Evolutionary conservation across 2,888 invertebrate genomes (phyloP), one percentile per base, ranked within the genome.

Genomic region (Euspilapteryx auroguttella): DNA sequence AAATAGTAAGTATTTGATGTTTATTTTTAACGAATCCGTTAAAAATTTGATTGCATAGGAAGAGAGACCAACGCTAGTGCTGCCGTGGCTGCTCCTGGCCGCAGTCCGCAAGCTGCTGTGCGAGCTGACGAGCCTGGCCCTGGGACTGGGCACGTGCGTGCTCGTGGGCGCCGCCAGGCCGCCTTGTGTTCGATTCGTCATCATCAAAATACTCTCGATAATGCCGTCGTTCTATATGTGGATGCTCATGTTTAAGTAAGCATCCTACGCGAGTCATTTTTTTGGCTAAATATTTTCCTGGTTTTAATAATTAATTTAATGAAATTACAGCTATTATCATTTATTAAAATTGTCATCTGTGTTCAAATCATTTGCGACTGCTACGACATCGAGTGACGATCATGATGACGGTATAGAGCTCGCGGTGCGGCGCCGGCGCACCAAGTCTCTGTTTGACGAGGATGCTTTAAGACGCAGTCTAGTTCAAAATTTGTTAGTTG

Each of bases 11-110:
- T 29, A 12, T 11, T 30, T 22, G n/a, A n/a, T n/a, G n/a, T n/a
- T n/a, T n/a, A n/a, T n/a, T n/a, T n/a, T n/a, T n/a, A n/a, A n/a
- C n/a, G n/a, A n/a, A n/a, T n/a, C n/a, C n/a, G n/a, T n/a, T n/a
- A n/a, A n/a, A n/a, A n/a, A n/a, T n/a, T n/a, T n/a, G n/a, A n/a
- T n/a, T n/a, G 32, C 27, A 6, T 32, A 79, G 79, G 79, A 77
- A 42, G 78, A 79, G 34, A 62, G 77, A 12, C 75, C 78, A 1
- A 51, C 55, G 1, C 40, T 80, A 23, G 58, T 79, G 3, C 42
- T 79, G 1, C 80, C 80, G 0, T 80, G 80, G 80, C 48, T 80
- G 1, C 42, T 73, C 9, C 43, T 79, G 27, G 69, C 77, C 11
- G 69, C 76, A 1, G 45, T 78, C 25, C 63, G 76, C 30, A 62